phyloP scores from a whole-genome alignment of 2,888 invertebrate species.

The Drosophila bunnanda region DNA sequence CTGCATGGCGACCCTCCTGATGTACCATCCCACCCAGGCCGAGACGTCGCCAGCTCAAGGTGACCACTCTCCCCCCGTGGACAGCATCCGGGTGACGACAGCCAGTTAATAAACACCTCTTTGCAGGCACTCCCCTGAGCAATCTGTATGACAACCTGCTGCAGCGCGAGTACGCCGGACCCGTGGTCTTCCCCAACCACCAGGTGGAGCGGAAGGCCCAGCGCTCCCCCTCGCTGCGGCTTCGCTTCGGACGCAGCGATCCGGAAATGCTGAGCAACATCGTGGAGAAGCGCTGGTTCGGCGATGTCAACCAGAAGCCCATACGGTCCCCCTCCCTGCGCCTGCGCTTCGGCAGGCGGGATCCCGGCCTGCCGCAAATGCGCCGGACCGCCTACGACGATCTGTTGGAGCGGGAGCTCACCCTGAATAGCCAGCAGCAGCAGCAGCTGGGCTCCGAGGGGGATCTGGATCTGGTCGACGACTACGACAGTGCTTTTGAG shows the following conservation, averaged over 20 bases:
- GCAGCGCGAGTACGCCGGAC: constrained; percentile 84
- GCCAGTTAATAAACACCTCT: constrained; percentile 11
- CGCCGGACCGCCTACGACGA: constrained; percentile 75
- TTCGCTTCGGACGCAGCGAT: constrained; percentile 91
- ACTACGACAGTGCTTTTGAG: constrained; percentile 63
- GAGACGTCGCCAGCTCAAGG: constrained; percentile 55
- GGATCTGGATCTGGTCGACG: constrained; percentile 50
- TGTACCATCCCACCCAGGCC: constrained; percentile 61
- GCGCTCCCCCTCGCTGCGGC: constrained; percentile 90
- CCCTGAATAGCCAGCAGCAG: constrained; percentile 59
- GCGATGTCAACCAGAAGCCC: constrained; percentile 88
- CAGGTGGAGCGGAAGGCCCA: constrained; percentile 90
- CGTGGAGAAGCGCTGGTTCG: constrained; percentile 84
- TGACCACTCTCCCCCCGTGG: constrained; percentile 33
- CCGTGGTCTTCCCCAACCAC: constrained; percentile 86
- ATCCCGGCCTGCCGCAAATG: constrained; percentile 86
- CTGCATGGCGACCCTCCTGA: constrained; percentile 42
- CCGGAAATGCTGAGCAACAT: constrained; percentile 85
- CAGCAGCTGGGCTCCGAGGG: constrained; percentile 27
- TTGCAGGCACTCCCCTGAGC: constrained; percentile 72
- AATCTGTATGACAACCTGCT: constrained; percentile 83
- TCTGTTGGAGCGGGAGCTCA: constrained; percentile 68
- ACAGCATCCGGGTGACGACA: not conserved
- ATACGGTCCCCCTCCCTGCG: constrained; percentile 91
- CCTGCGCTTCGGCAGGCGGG: constrained; percentile 91